Evolutionary conservation across 2,888 invertebrate species (phyloP).

Genomic region (Atethmia centrago): DNA sequence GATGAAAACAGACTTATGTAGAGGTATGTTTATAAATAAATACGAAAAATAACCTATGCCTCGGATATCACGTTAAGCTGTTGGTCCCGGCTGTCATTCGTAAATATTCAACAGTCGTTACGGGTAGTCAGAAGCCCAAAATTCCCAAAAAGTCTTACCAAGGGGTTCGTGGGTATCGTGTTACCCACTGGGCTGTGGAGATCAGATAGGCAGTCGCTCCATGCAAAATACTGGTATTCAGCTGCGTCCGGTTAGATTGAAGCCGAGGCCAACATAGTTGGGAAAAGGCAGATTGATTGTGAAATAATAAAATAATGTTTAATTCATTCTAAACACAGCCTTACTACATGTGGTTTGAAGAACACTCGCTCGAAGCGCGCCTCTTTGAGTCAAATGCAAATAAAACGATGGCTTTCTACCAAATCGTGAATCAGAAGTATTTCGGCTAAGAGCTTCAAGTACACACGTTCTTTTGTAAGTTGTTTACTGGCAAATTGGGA

Average conservation of each 20-base stretch:
- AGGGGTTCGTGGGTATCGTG: too few species aligned
- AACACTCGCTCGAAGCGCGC: slow-evolving; percentile 65
- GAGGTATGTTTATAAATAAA: not conserved
- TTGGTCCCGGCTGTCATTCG: too few species aligned
- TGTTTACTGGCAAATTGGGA: slow-evolving; percentile 50
- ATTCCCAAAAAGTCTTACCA: too few species aligned
- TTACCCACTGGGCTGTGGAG: not conserved
- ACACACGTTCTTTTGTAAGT: slow-evolving; percentile 47
- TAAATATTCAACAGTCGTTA: too few species aligned
- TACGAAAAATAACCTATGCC: too few species aligned
- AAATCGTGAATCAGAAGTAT: slow-evolving; percentile 80
- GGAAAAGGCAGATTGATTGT: not conserved
- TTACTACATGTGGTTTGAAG: slow-evolving; percentile 66
- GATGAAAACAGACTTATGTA: not conserved
- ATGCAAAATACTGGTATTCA: too few species aligned
- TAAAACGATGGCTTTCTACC: slow-evolving; percentile 72
- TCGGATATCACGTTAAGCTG: too few species aligned
- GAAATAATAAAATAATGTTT: not conserved
- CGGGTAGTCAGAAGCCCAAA: too few species aligned
- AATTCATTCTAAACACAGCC: not conserved
- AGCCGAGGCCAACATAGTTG: not conserved
- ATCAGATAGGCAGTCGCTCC: not conserved
- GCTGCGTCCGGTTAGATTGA: not conserved
- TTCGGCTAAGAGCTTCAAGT: slow-evolving; percentile 61
- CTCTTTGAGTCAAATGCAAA: slow-evolving; percentile 73